Evolutionary conservation across 2,113 vertebrate species (phyloP).

Genomic region (Grus americana): DNA sequence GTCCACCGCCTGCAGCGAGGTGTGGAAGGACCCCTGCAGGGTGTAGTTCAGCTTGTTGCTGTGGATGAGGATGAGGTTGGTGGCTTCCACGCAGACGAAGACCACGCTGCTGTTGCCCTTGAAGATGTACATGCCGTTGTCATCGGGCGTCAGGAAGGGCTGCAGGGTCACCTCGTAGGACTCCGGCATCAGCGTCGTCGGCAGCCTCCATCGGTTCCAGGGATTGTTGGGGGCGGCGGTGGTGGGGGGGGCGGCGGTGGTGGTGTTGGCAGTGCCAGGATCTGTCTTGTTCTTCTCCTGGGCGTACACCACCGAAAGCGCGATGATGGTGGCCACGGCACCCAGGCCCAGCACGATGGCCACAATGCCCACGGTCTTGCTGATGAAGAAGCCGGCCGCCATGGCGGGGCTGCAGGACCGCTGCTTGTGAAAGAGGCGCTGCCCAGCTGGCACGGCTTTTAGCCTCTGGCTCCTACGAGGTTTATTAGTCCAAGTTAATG

Average conservation of each 20-base stretch:
- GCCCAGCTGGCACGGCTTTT: background rate
- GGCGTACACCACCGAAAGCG: slow-evolving; percentile 82
- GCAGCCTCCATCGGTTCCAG: slow-evolving; percentile 88
- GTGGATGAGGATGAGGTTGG: slow-evolving; percentile 88
- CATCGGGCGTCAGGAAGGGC: slow-evolving; percentile 73
- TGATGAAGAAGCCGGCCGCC: slow-evolving; percentile 89
- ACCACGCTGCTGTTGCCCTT: slow-evolving; percentile 77
- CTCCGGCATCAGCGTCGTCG: slow-evolving; percentile 71
- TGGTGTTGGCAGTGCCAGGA: rapidly evolving
- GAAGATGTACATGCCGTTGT: slow-evolving; percentile 79
- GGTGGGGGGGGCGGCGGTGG: background rate
- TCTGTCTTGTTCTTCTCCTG: slow-evolving; percentile 75
- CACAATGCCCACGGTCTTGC: slow-evolving; percentile 77
- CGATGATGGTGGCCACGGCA: slow-evolving; percentile 80
- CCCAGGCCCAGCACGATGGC: slow-evolving; percentile 69
- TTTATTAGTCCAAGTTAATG: slow-evolving; percentile 53
- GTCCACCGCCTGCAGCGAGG: background rate
- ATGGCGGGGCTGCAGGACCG: slow-evolving; percentile 46
- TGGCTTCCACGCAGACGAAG: slow-evolving; percentile 79
- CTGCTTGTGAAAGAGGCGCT: rapidly evolving
- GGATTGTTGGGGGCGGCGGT: background rate
- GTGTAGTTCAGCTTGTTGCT: slow-evolving; percentile 88
- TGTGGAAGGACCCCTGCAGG: background rate
- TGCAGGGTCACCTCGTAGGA: slow-evolving; percentile 81
- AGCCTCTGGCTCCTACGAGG: background rate